These are phyloP conservation scores for Ips nitidus DNA, from an alignment of 1,140 invertebrate species.

Conservation along the genomic window DNA sequence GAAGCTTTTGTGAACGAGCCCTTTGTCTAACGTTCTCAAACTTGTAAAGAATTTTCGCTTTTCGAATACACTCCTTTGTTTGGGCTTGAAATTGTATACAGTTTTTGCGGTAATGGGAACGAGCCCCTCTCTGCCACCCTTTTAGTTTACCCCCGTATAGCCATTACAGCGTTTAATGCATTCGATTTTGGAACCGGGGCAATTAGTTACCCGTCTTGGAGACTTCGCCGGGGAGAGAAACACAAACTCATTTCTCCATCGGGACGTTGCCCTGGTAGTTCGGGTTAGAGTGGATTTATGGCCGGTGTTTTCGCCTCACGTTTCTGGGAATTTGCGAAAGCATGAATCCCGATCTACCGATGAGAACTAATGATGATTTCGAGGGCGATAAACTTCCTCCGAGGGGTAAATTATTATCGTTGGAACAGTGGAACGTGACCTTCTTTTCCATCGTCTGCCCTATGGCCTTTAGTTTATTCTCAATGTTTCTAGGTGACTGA, in stretches of 20 bases:
- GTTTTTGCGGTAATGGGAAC: constrained; percentile 2
- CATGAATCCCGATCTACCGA: constrained; percentile 15
- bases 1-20: background rate
- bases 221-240: background rate
- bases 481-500: no score
- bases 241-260: constrained; percentile 17
- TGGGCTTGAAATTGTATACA: constrained; percentile 4
- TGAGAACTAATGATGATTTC: constrained; percentile 27
- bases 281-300: constrained; percentile 14
- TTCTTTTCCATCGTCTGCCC: background rate
- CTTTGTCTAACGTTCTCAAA: no score
- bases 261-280: constrained; percentile 6
- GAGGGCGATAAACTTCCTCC: constrained; percentile 2
- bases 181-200: no score
- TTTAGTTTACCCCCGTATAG: background rate
- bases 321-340: constrained; percentile 17
- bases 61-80: constrained; percentile 6
- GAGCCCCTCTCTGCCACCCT: background rate
- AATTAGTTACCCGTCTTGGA: background rate
- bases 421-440: background rate
- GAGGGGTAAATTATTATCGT: constrained; percentile 5
- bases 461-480: no score
- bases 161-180: no score
- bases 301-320: constrained; percentile 13
- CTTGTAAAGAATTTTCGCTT: constrained; percentile 1